Evolutionary conservation across 2,797 vertebrate species (phyloP), one percentile per base, ranked within the genome.

Genomic region (Cuniculus paca): DNA sequence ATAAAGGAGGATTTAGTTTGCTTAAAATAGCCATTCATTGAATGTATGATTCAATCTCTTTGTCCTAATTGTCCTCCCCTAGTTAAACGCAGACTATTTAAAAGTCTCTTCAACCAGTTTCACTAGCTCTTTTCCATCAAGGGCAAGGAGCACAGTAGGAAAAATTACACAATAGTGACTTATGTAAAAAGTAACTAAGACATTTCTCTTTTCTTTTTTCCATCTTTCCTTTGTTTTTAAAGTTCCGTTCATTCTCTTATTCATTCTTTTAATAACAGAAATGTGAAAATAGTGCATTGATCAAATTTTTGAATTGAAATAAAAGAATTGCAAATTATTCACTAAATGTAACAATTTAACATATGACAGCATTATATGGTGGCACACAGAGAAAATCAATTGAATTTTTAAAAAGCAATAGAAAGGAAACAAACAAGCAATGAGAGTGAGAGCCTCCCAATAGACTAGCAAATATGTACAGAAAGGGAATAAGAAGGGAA

Each of bases 231-330:
- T 72, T 36, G 26, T 4, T 20, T 61, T 45, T 24, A 74, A n/a
- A n/a, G 26, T 26, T 45, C 65, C 50, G 11, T 50, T 61, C 11
- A 65, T 72, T 58, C 60, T 89, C 77, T 22, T 60, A 22, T 42
- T 58, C 50, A 19, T 92, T 91, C 34, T 92, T 88, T 86, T 63
- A 68, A 85, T 65, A 95, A 70, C 45, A 92, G 16, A 74, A 83
- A 80, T 79, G 56, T 8, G 22, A 65, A 95, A 91, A 92, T 26
- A 45, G 4, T 63, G 31, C 4, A 16, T 58, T 50, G 22, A 65
- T 91, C 13, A 11, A 20, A n/a, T 85, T 88, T 97, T 80, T 74
- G 10, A 92, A 90, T 52, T 75, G 61, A 96, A 93, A 90, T 72
- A 28, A 74, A 68, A 7, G 31, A 84, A 50, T 74, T 82, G 17